Conservation (phyloP, 2,113 vertebrate genomes). For the Poeciliopsis turrubarensis region DNA sequence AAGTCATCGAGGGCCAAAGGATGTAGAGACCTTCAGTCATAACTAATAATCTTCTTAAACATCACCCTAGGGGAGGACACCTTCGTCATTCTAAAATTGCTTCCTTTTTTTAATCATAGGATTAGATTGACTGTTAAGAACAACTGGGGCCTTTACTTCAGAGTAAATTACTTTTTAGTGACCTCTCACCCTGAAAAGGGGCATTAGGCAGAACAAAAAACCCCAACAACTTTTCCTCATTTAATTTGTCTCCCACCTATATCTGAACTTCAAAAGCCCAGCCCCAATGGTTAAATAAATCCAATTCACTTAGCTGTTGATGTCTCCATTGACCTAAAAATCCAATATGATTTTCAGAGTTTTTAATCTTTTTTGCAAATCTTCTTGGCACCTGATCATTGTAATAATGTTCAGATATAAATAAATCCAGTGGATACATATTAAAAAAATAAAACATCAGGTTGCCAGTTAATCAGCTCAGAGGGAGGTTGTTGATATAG, state of each 20-base stretch:
- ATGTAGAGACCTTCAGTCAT: background rate
- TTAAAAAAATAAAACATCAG: slow-evolving; percentile 57
- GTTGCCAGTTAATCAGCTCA: slow-evolving; percentile 66
- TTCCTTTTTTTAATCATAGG: background rate
- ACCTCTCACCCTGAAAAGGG: background rate
- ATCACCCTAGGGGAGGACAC: background rate
- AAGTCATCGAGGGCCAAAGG: background rate
- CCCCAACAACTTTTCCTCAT: background rate
- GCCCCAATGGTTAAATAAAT: background rate
- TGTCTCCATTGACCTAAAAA: slow-evolving; percentile 55
- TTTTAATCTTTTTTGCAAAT: slow-evolving; percentile 61
- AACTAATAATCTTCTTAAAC: background rate
- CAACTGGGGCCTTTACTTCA: background rate
- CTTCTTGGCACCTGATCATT: slow-evolving; percentile 40
- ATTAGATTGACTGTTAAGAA: background rate
- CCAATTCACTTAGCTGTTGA: slow-evolving; percentile 17
- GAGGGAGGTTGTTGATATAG: slow-evolving; percentile 52
- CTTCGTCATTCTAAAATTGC: background rate
- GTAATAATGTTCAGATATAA: slow-evolving; percentile 54
- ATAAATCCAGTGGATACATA: slow-evolving; percentile 64
- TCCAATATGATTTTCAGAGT: slow-evolving; percentile 33
- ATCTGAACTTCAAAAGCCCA: background rate
- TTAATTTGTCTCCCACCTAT: background rate
- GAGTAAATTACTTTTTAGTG: background rate
- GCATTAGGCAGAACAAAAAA: background rate